Base-by-base conservation (phyloP, 2,113 vertebrate species). In the Campylomormyrus tamandua region DNA sequence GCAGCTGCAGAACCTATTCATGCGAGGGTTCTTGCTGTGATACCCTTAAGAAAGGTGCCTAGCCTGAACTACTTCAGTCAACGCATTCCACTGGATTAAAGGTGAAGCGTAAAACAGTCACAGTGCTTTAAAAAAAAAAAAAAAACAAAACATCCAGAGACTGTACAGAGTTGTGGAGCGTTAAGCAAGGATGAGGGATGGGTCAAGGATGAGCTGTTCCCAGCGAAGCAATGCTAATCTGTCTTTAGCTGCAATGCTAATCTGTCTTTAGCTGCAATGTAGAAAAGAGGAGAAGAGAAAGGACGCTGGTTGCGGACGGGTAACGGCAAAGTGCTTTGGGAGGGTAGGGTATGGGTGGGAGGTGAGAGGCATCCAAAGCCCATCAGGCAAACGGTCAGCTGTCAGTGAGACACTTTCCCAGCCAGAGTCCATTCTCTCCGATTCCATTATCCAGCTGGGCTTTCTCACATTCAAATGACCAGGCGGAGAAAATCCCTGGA, bases 341-440 rank as follows among this genome's bases (percentile, higher is more conserved):
- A 94, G 95, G 95, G 93, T 91, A 90, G 87, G 91, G 92, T 89
- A 93, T 95, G 95, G 91, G 95, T 93, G 91, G 90, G 85, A 13
- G 90, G 62, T 89, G 90, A 91, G 90, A 83, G 92, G 62, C 92
- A 89, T 92, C 94, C 88, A 93, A 92, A 94, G 93, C 93, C 90
- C 94, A 93, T 94, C 91, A 95, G 94, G 74, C 93, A 90, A 92
- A 91, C 91, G 93, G 92, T 94, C 92, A 95, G 93, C 96, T 94
- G 93, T 95, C 94, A 93, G 93, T 93, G 93, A 92, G 93, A 92
- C 90, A 87, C 83, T 89, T 88, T 58, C 94, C 93, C 93, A 80
- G 80, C 87, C 91, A 91, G 91, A 91, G 90, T 56, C 87, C 87
- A 19, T 87, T 92, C 87, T 93, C 86, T 92, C n/a, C 88, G 93